These are phyloP conservation scores for Accipiter cooperii DNA, from an alignment of 2,113 vertebrate species.

Conservation along the genomic window DNA sequence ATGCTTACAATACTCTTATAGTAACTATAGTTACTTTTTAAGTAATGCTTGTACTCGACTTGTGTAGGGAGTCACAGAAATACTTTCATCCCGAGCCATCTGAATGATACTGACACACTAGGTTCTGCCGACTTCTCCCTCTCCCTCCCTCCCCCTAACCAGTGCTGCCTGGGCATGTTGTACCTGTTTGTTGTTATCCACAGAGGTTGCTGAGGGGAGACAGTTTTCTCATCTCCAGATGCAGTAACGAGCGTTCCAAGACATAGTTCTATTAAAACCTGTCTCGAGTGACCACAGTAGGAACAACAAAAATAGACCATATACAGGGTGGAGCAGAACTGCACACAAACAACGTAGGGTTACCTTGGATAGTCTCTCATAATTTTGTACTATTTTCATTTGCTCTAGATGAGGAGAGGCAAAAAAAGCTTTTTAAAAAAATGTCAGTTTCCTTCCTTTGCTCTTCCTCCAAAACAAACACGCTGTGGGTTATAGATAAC, in stretches of 20 bases:
- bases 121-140: background rate
- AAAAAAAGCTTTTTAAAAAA: background rate
- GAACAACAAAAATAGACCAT: background rate
- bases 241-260: background rate
- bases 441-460: constrained; percentile 42
- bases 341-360: background rate
- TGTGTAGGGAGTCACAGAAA: background rate
- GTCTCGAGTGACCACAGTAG: background rate
- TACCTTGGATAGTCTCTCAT: constrained; percentile 10
- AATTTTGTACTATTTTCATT: background rate
- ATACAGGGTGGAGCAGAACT: background rate
- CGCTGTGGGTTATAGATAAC: background rate
- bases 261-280: background rate
- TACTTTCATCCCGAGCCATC: background rate
- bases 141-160: background rate
- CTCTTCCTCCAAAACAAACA: constrained; percentile 42
- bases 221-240: background rate
- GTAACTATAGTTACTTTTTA: background rate
- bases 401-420: background rate
- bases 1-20: background rate
- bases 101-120: background rate
- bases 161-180: background rate
- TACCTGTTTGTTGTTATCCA: background rate
- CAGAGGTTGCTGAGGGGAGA: background rate
- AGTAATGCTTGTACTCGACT: background rate